These are phyloP conservation scores for Nothoprocta pentlandii DNA, from an alignment of 2,113 vertebrate genomes.

Conservation along the genomic window DNA sequence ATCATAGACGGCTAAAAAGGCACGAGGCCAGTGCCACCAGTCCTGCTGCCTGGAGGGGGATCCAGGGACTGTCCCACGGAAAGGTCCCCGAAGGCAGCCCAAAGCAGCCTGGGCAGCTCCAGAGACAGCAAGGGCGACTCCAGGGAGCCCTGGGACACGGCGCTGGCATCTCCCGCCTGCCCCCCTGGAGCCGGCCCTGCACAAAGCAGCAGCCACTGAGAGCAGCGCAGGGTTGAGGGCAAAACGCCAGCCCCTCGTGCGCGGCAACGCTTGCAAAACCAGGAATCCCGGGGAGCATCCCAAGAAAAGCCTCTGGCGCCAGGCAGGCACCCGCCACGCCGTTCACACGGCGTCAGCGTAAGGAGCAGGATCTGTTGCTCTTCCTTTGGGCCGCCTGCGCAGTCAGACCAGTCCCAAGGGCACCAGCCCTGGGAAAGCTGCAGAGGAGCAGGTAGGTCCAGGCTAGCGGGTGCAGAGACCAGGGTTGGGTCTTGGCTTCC, in stretches of 20 bases:
- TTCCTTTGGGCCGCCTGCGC: fast-evolving
- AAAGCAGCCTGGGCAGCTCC: background rate
- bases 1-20: background rate
- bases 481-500: background rate
- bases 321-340: fast-evolving
- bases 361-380: fast-evolving
- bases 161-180: background rate
- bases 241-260: fast-evolving
- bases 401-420: background rate
- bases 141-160: background rate
- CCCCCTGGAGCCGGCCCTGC: background rate
- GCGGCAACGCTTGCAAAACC: fast-evolving
- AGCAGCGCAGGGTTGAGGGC: fast-evolving
- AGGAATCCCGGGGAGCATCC: fast-evolving
- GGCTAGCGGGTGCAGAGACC: too few relatives aligned
- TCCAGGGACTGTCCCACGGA: fast-evolving
- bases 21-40: fast-evolving
- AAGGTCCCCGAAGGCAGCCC: background rate
- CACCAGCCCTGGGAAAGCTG: too few relatives aligned
- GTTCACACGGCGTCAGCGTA: fast-evolving
- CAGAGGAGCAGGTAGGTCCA: too few relatives aligned
- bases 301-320: fast-evolving
- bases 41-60: too few relatives aligned
- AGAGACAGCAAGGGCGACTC: background rate
- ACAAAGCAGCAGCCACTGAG: fast-evolving